These are phyloP conservation scores for Liparis tanakae DNA, from an alignment of 2,797 vertebrate genomes.

Conservation along the genomic window DNA sequence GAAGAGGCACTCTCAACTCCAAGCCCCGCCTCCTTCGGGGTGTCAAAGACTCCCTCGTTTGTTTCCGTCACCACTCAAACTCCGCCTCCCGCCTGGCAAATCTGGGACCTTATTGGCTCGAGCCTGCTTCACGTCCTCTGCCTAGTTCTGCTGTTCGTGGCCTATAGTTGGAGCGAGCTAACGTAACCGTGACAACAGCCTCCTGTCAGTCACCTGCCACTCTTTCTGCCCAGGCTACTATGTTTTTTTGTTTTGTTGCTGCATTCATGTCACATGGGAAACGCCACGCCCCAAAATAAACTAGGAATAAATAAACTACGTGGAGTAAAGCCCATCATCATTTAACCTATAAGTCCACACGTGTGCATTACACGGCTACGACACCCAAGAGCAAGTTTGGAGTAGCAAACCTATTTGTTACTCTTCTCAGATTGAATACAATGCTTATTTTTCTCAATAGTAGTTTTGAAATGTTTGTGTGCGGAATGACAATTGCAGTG, in stretches of 20 bases:
- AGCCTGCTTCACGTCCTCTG: constrained; percentile 94
- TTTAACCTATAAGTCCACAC: background rate
- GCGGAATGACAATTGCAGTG: background rate
- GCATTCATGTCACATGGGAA: constrained; percentile 45
- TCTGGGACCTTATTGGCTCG: constrained; percentile 94
- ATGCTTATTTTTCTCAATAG: background rate
- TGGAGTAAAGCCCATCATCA: background rate
- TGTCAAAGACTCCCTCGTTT: constrained; percentile 50
- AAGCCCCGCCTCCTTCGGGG: constrained; percentile 37
- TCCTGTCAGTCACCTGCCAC: constrained; percentile 56
- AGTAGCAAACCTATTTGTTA: background rate
- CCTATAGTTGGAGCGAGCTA: constrained; percentile 92
- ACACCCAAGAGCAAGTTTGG: background rate
- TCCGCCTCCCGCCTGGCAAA: constrained; percentile 88
- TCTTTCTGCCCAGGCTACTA: constrained; percentile 20
- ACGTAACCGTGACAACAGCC: constrained; percentile 76
- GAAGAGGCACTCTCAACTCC: constrained; percentile 46
- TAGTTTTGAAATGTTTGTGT: background rate
- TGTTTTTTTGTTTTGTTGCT: constrained; percentile 13
- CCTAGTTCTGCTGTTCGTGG: constrained; percentile 90
- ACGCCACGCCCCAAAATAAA: background rate
- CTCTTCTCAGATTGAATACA: background rate
- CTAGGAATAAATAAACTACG: background rate
- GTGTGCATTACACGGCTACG: background rate
- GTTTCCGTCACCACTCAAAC: constrained; percentile 84